phyloP scores from a whole-genome alignment of 2,888 invertebrate genomes.

The Gymnocheta viridis region DNA sequence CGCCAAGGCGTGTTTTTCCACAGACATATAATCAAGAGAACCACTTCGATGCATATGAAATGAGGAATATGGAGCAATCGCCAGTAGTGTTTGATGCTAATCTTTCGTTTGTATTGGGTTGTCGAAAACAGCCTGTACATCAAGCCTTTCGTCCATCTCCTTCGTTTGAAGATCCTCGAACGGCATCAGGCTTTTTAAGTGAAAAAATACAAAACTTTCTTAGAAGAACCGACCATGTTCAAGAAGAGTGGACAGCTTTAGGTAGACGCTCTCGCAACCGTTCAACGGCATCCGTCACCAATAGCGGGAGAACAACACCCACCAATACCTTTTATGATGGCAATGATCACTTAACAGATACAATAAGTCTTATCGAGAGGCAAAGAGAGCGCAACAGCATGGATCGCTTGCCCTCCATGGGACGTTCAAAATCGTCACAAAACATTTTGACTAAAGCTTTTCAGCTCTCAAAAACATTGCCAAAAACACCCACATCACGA shows the following conservation, averaged over 20 bases:
- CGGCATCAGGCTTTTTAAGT: slow-evolving; percentile 89
- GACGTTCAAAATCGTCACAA: slow-evolving; percentile 88
- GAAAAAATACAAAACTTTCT: slow-evolving; percentile 91
- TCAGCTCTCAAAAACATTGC: slow-evolving; percentile 84
- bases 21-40: slow-evolving; percentile 84
- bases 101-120: slow-evolving; percentile 89
- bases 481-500: slow-evolving; percentile 81
- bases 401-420: slow-evolving; percentile 82
- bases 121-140: slow-evolving; percentile 87
- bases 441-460: slow-evolving; percentile 93
- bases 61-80: slow-evolving; percentile 87
- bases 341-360: slow-evolving; percentile 74
- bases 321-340: slow-evolving; percentile 76
- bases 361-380: slow-evolving; percentile 81
- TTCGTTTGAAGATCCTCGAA: slow-evolving; percentile 89
- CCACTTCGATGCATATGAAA: slow-evolving; percentile 84
- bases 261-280: slow-evolving; percentile 83
- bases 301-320: slow-evolving; percentile 68
- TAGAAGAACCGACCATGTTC: slow-evolving; percentile 92
- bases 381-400: slow-evolving; percentile 80
- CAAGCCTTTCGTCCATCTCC: slow-evolving; percentile 88
- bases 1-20: slow-evolving; percentile 87
- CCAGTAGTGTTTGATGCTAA: slow-evolving; percentile 92
- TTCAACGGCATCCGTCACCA: slow-evolving; percentile 75
- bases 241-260: slow-evolving; percentile 91